Percentiles rank a stretch among this genome's conserved stretches.
Evolutionary conservation across 2,797 vertebrate genomes (phyloP).

Genomic region (Rhabdomys pumilio): DNA sequence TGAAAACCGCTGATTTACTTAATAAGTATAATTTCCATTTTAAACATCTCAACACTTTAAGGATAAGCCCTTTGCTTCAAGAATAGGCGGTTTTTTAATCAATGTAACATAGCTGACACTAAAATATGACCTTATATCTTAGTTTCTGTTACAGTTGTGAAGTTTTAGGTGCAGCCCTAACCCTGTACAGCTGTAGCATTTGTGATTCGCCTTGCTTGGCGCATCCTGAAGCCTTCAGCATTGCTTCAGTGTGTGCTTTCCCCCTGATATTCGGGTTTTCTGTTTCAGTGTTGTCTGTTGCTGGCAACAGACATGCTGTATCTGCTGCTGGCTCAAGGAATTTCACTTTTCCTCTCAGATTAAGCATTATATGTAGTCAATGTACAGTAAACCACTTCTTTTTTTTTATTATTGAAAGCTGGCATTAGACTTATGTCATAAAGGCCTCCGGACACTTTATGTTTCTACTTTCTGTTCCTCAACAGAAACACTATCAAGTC

Average conservation of each 20-base stretch:
- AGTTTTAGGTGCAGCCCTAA: slow-evolving; percentile 79
- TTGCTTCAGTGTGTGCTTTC: slow-evolving; percentile 81
- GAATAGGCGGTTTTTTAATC: slow-evolving; percentile 73
- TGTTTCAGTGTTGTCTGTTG: slow-evolving; percentile 87
- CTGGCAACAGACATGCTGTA: slow-evolving; percentile 88
- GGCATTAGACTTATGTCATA: slow-evolving; percentile 85
- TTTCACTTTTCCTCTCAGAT: slow-evolving; percentile 79
- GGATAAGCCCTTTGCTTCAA: slow-evolving; percentile 73
- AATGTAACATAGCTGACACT: slow-evolving; percentile 74
- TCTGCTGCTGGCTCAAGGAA: slow-evolving; percentile 89
- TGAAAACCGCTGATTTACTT: slow-evolving; percentile 81
- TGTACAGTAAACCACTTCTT: slow-evolving; percentile 86
- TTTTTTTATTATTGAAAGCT: slow-evolving; percentile 80
- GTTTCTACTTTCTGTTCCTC: slow-evolving; percentile 69
- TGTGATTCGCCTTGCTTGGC: slow-evolving; percentile 82
- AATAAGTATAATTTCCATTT: slow-evolving; percentile 75
- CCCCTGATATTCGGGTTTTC: slow-evolving; percentile 85
- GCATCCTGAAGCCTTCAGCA: slow-evolving; percentile 78
- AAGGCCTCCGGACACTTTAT: slow-evolving; percentile 85
- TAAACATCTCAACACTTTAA: slow-evolving; percentile 65
- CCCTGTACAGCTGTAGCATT: slow-evolving; percentile 75
- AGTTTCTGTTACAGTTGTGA: slow-evolving; percentile 82
- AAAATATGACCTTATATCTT: slow-evolving; percentile 75
- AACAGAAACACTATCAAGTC: slow-evolving; percentile 69
- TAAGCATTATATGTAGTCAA: slow-evolving; percentile 82